Evolutionary conservation across 2,797 vertebrate species (phyloP).

Genomic region (Periparus ater): DNA sequence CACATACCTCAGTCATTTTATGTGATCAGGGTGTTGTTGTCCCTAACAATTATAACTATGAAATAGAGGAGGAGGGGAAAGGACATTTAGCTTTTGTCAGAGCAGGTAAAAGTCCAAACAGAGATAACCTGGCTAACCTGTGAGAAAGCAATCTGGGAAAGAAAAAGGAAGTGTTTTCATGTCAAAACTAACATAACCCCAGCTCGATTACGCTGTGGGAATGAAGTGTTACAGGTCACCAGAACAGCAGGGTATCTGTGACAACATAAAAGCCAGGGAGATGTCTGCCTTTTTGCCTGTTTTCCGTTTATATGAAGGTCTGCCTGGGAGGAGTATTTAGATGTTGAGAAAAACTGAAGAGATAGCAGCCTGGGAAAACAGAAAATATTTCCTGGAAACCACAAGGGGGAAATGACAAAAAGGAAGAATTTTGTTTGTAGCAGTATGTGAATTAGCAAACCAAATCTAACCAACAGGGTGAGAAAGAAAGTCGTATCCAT

Average conservation of each 20-base stretch:
- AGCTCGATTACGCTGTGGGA: background rate
- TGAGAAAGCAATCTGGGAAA: background rate
- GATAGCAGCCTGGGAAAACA: background rate
- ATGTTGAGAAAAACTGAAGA: background rate
- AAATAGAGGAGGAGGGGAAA: background rate
- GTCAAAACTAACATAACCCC: background rate
- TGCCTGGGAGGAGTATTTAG: background rate
- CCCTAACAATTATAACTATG: background rate
- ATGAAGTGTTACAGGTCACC: background rate
- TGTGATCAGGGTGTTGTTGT: background rate
- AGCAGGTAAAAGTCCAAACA: background rate
- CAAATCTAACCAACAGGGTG: background rate
- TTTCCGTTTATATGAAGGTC: background rate
- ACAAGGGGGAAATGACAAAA: background rate
- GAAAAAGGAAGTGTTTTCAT: background rate
- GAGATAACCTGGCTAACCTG: background rate
- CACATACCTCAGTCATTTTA: background rate
- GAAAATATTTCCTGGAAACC: background rate
- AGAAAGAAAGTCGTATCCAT: background rate
- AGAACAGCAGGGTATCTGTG: background rate
- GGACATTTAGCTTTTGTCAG: background rate
- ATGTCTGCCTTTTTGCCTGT: background rate
- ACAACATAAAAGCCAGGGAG: background rate
- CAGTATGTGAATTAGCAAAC: background rate
- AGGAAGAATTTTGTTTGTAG: background rate